Percentiles rank a stretch among this genome's conserved stretches.
phyloP scores from a whole-genome alignment of 2,113 vertebrate species.

The Amazona guildingii region DNA sequence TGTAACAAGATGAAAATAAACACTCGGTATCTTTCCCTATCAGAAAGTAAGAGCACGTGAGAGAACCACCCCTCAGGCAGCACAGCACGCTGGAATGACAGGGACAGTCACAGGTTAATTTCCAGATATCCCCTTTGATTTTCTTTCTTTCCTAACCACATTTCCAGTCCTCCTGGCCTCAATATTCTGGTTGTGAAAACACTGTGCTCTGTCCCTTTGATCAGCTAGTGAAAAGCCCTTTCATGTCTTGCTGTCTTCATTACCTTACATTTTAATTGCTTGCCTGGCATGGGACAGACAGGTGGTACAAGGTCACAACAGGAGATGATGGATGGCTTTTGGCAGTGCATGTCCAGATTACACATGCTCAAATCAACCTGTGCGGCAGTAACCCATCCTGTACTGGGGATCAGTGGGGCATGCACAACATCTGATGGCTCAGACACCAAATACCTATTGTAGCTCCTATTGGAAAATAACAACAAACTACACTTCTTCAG shows the following conservation, averaged over 20 bases:
- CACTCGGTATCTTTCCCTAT: neutral
- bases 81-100: neutral
- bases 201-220: conserved; percentile 32
- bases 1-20: neutral
- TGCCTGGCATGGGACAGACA: neutral
- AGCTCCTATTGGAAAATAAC: neutral
- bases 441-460: neutral
- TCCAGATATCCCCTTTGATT: neutral
- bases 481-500: accelerated
- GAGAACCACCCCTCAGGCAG: neutral
- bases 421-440: neutral
- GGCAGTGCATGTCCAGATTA: neutral
- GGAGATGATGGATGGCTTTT: conserved; percentile 35
- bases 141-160: neutral
- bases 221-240: conserved; percentile 25
- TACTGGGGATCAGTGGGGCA: neutral
- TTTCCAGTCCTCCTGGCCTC: neutral
- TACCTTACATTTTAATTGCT: conserved; percentile 51
- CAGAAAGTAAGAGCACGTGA: neutral
- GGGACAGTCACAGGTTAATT: neutral
- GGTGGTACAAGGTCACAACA: conserved; percentile 21
- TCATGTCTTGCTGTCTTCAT: conserved; percentile 48
- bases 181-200: neutral
- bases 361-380: neutral
- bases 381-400: neutral